Conservation (phyloP, 2,888 invertebrate species). For the Globia sparganii region DNA sequence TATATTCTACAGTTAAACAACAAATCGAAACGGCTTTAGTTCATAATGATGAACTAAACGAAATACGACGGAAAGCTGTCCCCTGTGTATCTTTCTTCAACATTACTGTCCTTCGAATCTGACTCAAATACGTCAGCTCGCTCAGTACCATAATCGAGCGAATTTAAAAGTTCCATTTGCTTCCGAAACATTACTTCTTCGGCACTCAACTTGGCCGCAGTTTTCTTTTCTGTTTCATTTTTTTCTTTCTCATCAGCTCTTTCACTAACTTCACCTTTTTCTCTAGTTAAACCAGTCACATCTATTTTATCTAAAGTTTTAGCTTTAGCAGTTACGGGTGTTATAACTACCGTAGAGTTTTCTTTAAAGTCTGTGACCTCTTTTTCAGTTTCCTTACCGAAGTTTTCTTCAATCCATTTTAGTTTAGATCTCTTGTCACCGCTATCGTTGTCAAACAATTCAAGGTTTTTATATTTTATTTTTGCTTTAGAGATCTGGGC, state of each 20-base stretch:
- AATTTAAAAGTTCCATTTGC: constrained; percentile 78
- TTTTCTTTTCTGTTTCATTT: constrained; percentile 7
- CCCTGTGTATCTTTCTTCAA: constrained; percentile 65
- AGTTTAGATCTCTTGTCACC: constrained; percentile 49
- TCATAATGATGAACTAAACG: constrained; percentile 40
- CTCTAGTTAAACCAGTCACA: constrained; percentile 71
- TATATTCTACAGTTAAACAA: constrained; percentile 48
- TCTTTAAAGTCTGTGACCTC: constrained; percentile 47
- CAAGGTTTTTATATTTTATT: constrained; percentile 19
- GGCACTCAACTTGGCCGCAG: constrained; percentile 32
- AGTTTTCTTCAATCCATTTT: constrained; percentile 75
- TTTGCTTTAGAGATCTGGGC: constrained; percentile 23
- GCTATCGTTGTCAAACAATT: constrained; percentile 35
- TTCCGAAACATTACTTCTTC: constrained; percentile 75
- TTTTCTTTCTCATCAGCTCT: neutral
- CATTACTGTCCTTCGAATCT: constrained; percentile 71
- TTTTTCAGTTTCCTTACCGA: constrained; percentile 66
- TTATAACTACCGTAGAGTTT: neutral
- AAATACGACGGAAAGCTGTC: constrained; percentile 74
- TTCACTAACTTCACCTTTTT: constrained; percentile 52
- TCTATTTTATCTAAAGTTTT: constrained; percentile 48
- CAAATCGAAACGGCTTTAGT: constrained; percentile 18
- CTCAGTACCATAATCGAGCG: constrained; percentile 80
- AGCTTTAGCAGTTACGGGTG: constrained; percentile 1
- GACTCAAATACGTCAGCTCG: constrained; percentile 71